These are phyloP conservation scores for Aldabrachelys gigantea DNA, from an alignment of 2,113 vertebrate genomes.

Conservation along the genomic window DNA sequence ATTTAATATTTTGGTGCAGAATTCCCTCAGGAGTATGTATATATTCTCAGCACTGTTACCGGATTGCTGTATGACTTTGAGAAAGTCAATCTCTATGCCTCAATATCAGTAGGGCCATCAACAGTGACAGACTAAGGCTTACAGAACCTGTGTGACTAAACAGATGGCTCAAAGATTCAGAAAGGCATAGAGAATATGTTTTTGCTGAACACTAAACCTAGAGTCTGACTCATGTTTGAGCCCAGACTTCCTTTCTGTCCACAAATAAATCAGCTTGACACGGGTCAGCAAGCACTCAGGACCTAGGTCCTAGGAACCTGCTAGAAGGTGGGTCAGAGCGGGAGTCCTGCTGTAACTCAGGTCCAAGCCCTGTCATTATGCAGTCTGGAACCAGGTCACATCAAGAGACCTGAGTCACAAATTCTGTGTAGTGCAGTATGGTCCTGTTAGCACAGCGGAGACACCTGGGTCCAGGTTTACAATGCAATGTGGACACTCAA, in stretches of 20 bases:
- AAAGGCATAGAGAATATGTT: neutral
- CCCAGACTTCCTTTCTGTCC: neutral
- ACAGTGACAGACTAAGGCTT: neutral
- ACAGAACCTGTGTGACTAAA: neutral
- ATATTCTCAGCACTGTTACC: neutral
- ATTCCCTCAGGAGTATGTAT: neutral
- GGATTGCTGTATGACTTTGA: neutral
- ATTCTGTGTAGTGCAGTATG: neutral
- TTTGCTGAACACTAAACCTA: neutral
- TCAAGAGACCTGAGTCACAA: neutral
- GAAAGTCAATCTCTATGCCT: neutral
- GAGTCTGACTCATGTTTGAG: neutral
- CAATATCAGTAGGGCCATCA: neutral
- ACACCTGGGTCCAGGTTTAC: neutral
- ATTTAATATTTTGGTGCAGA: no score
- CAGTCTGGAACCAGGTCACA: neutral
- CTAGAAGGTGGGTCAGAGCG: neutral
- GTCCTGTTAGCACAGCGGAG: neutral
- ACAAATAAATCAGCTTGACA: neutral
- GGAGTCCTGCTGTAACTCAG: neutral
- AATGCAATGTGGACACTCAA: neutral
- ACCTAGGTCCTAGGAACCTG: neutral
- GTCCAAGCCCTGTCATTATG: neutral
- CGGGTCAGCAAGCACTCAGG: neutral
- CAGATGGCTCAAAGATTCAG: neutral